phyloP scores from a whole-genome alignment of 1,140 invertebrate genomes.

The Argopecten irradians region DNA sequence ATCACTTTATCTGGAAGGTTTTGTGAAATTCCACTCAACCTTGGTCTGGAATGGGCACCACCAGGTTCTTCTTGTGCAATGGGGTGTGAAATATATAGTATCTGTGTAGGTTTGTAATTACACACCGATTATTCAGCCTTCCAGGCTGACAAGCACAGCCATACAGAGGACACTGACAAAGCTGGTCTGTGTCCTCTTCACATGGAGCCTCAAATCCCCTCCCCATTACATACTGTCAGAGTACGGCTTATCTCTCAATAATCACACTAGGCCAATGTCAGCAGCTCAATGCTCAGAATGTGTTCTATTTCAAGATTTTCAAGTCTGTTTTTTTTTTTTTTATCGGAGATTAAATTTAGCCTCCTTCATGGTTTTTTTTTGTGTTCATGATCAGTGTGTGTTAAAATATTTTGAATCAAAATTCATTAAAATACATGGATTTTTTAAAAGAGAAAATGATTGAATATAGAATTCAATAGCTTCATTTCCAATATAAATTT shows the following conservation, averaged over 20 bases:
- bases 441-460: no score
- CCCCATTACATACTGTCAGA: not conserved
- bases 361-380: not conserved
- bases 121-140: conserved; percentile 15
- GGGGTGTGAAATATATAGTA: conserved; percentile 22
- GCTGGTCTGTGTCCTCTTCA: not conserved
- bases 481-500: no score
- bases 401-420: no score
- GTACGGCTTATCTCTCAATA: conserved; percentile 22
- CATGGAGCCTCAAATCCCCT: conserved; percentile 10
- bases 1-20: not conserved
- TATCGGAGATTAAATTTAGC: not conserved
- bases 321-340: not conserved
- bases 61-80: conserved; percentile 13
- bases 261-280: conserved; percentile 20
- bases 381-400: not conserved
- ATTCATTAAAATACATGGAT: no score
- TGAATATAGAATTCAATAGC: no score
- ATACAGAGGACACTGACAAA: not conserved
- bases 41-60: conserved; percentile 13
- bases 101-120: conserved; percentile 22
- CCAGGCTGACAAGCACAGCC: not conserved
- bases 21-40: conserved; percentile 5
- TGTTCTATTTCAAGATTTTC: not conserved
- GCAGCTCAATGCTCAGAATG: conserved; percentile 14